A percentile compares a stretch with the other conserved stretches of the same genome.
Conservation (phyloP, 2,888 invertebrate genomes). For the Malacosoma neustria region DNA sequence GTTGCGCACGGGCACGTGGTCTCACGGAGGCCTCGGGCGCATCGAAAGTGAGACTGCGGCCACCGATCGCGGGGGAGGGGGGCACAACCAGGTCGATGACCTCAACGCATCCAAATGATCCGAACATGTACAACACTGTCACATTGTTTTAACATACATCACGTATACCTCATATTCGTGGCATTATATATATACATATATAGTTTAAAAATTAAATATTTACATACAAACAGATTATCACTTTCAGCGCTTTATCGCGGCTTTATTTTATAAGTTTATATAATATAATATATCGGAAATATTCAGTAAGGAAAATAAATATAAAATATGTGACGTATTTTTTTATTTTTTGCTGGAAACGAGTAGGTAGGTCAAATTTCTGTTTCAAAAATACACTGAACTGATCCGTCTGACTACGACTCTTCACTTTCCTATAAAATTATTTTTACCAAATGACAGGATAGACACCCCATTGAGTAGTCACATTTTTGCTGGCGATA, state of each 20-base stretch:
- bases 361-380: slow-evolving; percentile 63
- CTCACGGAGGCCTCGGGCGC: slow-evolving; percentile 56
- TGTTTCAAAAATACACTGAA: too few species aligned
- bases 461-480: too few species aligned
- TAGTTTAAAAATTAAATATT: neutral
- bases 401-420: too few species aligned
- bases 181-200: slow-evolving; percentile 17
- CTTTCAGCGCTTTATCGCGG: too few species aligned
- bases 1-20: slow-evolving; percentile 61
- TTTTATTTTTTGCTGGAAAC: too few species aligned
- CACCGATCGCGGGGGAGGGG: slow-evolving; percentile 28
- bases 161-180: slow-evolving; percentile 29
- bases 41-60: slow-evolving; percentile 67
- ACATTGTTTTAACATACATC: slow-evolving; percentile 64
- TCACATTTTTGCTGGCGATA: too few species aligned
- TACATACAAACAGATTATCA: neutral
- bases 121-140: slow-evolving; percentile 63
- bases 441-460: too few species aligned
- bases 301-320: too few species aligned
- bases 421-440: too few species aligned
- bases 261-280: too few species aligned
- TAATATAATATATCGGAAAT: too few species aligned
- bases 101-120: slow-evolving; percentile 65
- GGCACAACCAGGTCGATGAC: slow-evolving; percentile 48
- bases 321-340: too few species aligned